Percentiles rank a stretch among this genome's conserved stretches.
Evolutionary conservation across 2,888 invertebrate genomes (phyloP).

Genomic region (Empis livida): DNA sequence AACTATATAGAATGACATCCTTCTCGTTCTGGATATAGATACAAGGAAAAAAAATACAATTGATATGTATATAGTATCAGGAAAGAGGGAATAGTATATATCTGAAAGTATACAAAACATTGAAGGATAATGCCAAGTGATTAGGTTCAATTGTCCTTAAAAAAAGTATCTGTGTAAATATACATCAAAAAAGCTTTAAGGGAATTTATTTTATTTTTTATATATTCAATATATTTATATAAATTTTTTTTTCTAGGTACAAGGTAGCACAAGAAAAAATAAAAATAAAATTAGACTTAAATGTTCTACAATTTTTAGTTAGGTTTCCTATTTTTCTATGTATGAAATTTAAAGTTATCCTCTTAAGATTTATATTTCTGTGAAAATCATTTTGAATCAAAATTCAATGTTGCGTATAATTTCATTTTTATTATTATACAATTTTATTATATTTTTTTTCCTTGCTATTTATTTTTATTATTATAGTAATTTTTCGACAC

Average conservation of each 20-base stretch:
- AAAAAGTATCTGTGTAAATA: conserved; percentile 1
- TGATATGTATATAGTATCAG: not conserved
- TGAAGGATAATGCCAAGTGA: conserved; percentile 8
- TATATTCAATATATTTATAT: not conserved
- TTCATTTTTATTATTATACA: not conserved
- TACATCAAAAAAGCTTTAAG: not conserved
- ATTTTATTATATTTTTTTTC: not conserved
- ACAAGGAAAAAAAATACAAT: too few species aligned
- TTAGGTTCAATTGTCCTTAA: conserved; percentile 1
- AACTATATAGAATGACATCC: not conserved
- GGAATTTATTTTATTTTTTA: not conserved
- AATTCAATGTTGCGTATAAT: conserved; percentile 1
- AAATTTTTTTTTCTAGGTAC: not conserved
- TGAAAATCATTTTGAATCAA: not conserved
- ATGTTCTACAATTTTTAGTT: not conserved
- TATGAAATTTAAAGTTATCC: not conserved
- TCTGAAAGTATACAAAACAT: too few species aligned
- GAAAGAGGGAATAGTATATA: conserved; percentile 8
- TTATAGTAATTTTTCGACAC: too few species aligned
- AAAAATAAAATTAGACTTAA: not conserved
- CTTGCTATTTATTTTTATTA: not conserved
- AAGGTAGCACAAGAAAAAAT: too few species aligned
- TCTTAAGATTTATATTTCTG: not conserved
- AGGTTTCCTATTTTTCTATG: too few species aligned
- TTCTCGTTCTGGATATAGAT: too few species aligned